Percentiles rank a stretch among this genome's conserved stretches.
Evolutionary conservation across 2,888 invertebrate genomes (phyloP).

Genomic region (Rhamphomyia laevipes): DNA sequence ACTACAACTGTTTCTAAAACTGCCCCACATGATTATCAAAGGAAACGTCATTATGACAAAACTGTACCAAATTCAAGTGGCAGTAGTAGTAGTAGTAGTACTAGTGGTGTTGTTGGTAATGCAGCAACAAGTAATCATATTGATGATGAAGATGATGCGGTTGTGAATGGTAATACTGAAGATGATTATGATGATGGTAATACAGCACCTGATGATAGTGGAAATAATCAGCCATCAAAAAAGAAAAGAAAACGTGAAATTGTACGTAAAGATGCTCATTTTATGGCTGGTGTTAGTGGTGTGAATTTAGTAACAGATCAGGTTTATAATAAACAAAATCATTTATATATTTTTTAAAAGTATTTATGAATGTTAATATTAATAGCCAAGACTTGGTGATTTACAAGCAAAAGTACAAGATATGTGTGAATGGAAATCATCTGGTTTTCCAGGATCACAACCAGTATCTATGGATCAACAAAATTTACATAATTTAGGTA

Average conservation of each 20-base stretch:
- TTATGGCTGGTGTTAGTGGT: slow-evolving; percentile 80
- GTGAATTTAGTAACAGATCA: slow-evolving; percentile 59
- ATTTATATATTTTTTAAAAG: slow-evolving; percentile 14
- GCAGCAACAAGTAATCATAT: background rate
- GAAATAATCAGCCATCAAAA: slow-evolving; percentile 19
- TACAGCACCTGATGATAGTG: slow-evolving; percentile 7
- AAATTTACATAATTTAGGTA: slow-evolving; percentile 63
- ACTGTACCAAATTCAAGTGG: slow-evolving; percentile 1
- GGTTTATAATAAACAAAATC: slow-evolving; percentile 22
- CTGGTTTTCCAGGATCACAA: slow-evolving; percentile 91
- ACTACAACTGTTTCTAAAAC: slow-evolving; percentile 15
- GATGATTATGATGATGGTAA: slow-evolving; percentile 13
- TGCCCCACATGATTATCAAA: slow-evolving; percentile 9
- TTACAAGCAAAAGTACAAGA: slow-evolving; percentile 64
- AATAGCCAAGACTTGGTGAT: slow-evolving; percentile 40
- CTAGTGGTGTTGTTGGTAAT: background rate
- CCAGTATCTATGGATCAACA: slow-evolving; percentile 89
- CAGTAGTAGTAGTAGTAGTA: background rate
- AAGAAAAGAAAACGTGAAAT: slow-evolving; percentile 43
- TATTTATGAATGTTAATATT: background rate
- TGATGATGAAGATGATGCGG: slow-evolving; percentile 13
- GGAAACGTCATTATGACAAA: slow-evolving; percentile 20
- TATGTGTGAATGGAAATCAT: slow-evolving; percentile 67
- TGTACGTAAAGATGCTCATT: slow-evolving; percentile 51
- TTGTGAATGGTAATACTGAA: background rate